Base-by-base conservation (phyloP, 2,888 invertebrate species). In the Cetonia aurata region DNA sequence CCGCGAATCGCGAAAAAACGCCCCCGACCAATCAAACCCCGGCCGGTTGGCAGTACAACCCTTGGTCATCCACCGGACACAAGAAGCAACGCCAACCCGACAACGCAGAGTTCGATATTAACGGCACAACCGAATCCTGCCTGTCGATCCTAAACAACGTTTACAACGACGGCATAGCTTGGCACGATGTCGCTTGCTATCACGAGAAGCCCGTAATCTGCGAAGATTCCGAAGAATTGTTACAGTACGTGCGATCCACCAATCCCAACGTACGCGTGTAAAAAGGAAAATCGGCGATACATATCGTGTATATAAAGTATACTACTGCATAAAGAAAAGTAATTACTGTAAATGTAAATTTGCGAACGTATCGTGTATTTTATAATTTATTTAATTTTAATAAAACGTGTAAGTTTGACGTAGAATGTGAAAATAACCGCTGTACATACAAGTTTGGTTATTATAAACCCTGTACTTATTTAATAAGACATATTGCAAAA, bases 131-230 rank as follows among this genome's bases (percentile, higher is more conserved):
- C 74, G 96, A 96, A 84, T 95, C 96, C 44, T 96, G 96, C 80
- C 84, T 96, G 80, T 93, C 94, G 69, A 89, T 96, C 74, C 88
- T 96, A 74, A 96, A 96, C 88, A 96, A 96, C 85, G 96, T 96
- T 6, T 96, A 96, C 89, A 94, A 93, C 81, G 96, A 96, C 82
- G 96, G 96, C 75, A 94, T 96, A 83, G 94, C 94, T 76, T 96
- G 96, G 96, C 96, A 96, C 86, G 96, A 96, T 84, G 95, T 96
- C 67, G 95, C 95, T 75, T 96, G 96, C 85, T 95, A 96, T 85
- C 96, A 96, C 85, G 94, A 96, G 85, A 96, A 96, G 83, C 96
- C 96, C 1, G 90, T 96, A 83, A 90, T 96, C 77, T 96, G 96
- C 84, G 96, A 96, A 83, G 96, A 96, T 85, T 93, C 92, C 73